A percentile compares a stretch with the other conserved stretches of the same genome.
These are phyloP conservation scores for Chelon labrosus DNA, from an alignment of 2,797 vertebrate species.

Conservation along the genomic window DNA sequence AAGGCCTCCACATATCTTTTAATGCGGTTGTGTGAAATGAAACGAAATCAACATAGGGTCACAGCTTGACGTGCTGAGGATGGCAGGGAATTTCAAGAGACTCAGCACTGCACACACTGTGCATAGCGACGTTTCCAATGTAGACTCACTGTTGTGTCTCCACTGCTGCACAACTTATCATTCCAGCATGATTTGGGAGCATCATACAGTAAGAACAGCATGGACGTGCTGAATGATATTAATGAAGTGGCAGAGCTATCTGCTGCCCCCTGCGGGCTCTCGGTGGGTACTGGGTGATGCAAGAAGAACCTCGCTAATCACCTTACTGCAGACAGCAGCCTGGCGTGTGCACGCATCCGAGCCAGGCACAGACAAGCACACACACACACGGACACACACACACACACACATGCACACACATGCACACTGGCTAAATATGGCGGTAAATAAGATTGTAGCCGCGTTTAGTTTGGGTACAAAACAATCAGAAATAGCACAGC, in stretches of 20 bases:
- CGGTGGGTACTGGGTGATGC: constrained; percentile 26
- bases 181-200: constrained; percentile 19
- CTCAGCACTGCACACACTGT: not conserved
- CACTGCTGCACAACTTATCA: constrained; percentile 15
- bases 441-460: constrained; percentile 47
- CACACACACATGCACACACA: not conserved
- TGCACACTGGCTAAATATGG: constrained; percentile 38
- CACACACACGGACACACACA: not conserved
- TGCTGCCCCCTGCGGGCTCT: constrained; percentile 71
- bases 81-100: constrained; percentile 34
- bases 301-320: constrained; percentile 62
- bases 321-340: constrained; percentile 54
- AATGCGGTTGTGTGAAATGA: constrained; percentile 55
- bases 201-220: constrained; percentile 19
- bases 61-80: constrained; percentile 54
- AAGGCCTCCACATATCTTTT: constrained; percentile 47
- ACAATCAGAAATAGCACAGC: constrained; percentile 23
- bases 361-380: not conserved
- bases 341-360: constrained; percentile 4
- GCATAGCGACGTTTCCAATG: constrained; percentile 30
- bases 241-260: constrained; percentile 36
- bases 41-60: constrained; percentile 45
- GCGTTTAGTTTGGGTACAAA: constrained; percentile 40
- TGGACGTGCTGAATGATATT: constrained; percentile 23
- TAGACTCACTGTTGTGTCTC: not conserved